phyloP scores from a whole-genome alignment of 2,797 vertebrate genomes.

The Potorous gilbertii region DNA sequence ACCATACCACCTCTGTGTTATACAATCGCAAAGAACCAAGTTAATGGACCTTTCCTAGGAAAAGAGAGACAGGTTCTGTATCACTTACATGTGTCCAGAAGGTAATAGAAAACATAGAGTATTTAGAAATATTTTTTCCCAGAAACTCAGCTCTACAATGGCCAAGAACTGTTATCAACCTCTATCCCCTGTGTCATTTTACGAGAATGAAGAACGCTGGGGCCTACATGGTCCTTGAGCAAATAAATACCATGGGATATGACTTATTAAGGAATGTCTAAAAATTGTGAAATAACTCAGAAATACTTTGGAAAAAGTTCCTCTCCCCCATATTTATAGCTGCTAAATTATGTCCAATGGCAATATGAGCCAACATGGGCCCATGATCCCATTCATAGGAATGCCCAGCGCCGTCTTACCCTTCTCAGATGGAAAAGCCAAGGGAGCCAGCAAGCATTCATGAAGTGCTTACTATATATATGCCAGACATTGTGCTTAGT shows the following conservation, averaged over 20 bases:
- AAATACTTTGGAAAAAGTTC: slow-evolving; percentile 3
- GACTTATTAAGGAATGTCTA: slow-evolving; percentile 25
- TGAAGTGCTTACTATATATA: background rate
- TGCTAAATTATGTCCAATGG: background rate
- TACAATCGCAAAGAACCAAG: background rate
- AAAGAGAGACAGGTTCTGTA: slow-evolving; percentile 18
- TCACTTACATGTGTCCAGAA: background rate
- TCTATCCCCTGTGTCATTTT: slow-evolving; percentile 20
- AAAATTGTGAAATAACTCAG: background rate
- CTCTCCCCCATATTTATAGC: slow-evolving; percentile 2
- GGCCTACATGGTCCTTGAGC: background rate
- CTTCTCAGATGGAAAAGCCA: background rate
- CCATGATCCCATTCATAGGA: background rate
- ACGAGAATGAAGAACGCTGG: background rate
- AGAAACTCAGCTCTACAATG: background rate
- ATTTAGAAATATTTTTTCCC: slow-evolving; percentile 21
- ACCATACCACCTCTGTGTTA: background rate
- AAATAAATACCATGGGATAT: slow-evolving; percentile 36
- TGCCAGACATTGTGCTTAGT: background rate
- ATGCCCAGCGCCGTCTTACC: background rate
- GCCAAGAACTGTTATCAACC: slow-evolving; percentile 18
- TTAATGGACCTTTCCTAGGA: slow-evolving; percentile 22
- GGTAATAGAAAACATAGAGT: slow-evolving; percentile 5
- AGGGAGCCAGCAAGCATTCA: background rate
- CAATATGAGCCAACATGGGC: background rate